phyloP scores from a whole-genome alignment of 2,888 invertebrate species.

The Agonopterix heracliana region DNA sequence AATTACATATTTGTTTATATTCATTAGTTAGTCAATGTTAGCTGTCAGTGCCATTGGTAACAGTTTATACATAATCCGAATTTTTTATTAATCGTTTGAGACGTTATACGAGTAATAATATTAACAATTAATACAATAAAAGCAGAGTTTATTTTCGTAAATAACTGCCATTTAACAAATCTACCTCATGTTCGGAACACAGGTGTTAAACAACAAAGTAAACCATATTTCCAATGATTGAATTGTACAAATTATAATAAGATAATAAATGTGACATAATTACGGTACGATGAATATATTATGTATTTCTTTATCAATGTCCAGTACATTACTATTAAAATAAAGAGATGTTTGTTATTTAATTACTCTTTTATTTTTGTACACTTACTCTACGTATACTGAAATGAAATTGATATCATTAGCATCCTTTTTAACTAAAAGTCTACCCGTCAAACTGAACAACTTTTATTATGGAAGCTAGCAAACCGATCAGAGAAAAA shows the following conservation, averaged over 20 bases:
- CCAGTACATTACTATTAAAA: slow-evolving; percentile 68
- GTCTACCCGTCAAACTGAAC: no score
- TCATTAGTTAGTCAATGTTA: slow-evolving; percentile 34
- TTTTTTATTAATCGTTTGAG: background rate
- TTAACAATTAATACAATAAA: background rate
- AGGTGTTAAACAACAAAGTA: slow-evolving; percentile 32
- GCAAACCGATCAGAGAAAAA: no score
- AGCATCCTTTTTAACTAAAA: no score
- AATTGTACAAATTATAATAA: slow-evolving; percentile 63
- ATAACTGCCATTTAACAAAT: slow-evolving; percentile 22
- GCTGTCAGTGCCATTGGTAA: slow-evolving; percentile 34
- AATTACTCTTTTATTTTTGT: slow-evolving; percentile 21
- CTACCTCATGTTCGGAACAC: slow-evolving; percentile 61
- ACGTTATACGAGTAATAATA: background rate
- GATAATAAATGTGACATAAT: slow-evolving; percentile 57
- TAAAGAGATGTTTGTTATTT: slow-evolving; percentile 75
- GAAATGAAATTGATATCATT: no score
- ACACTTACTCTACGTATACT: no score
- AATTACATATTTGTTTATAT: slow-evolving; percentile 46
- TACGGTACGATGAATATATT: slow-evolving; percentile 60
- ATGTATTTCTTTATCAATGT: slow-evolving; percentile 73
- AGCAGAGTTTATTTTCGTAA: slow-evolving; percentile 11
- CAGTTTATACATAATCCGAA: background rate
- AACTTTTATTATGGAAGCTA: no score
- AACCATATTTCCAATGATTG: slow-evolving; percentile 28